These are phyloP conservation scores for Apolygus lucorum DNA, from an alignment of 1,140 invertebrate genomes.

Conservation along the genomic window DNA sequence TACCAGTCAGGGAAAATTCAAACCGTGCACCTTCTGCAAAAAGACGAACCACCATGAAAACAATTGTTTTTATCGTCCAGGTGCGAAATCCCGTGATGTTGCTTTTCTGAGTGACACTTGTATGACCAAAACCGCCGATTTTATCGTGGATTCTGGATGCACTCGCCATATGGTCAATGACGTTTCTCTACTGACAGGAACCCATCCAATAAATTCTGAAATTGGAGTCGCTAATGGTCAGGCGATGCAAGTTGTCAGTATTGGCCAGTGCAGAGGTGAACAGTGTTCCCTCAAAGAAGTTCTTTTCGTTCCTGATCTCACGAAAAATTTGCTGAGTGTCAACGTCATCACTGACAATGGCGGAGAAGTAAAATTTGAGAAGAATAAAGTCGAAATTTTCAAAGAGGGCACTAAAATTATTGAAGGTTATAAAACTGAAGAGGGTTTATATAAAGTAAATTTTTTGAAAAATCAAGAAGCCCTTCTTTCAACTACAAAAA, in stretches of 20 bases:
- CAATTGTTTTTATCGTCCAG: slow-evolving; percentile 19
- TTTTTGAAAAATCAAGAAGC: background rate
- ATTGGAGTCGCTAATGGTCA: background rate
- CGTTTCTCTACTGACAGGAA: background rate
- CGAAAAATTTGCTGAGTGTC: slow-evolving; percentile 20
- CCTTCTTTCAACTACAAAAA: background rate
- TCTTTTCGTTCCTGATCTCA: slow-evolving; percentile 8
- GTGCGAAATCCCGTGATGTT: background rate
- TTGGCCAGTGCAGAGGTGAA: background rate
- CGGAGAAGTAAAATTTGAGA: slow-evolving; percentile 10
- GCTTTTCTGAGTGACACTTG: background rate
- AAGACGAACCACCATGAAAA: slow-evolving; percentile 19
- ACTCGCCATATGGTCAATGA: slow-evolving; percentile 5
- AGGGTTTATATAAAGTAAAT: slow-evolving; percentile 2
- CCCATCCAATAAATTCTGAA: background rate
- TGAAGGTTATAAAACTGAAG: background rate
- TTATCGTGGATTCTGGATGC: slow-evolving; percentile 9
- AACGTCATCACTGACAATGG: slow-evolving; percentile 20
- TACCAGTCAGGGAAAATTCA: slow-evolving; percentile 16
- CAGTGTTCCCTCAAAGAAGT: slow-evolving; percentile 16
- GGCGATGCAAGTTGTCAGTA: background rate
- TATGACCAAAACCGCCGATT: background rate
- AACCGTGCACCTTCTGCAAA: slow-evolving; percentile 17
- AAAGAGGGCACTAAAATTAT: slow-evolving; percentile 16
- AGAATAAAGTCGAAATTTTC: slow-evolving; percentile 15